A percentile compares a stretch with the other conserved stretches of the same genome.
phyloP scores from a whole-genome alignment of 2,888 invertebrate species.

The Athalia cordata region DNA sequence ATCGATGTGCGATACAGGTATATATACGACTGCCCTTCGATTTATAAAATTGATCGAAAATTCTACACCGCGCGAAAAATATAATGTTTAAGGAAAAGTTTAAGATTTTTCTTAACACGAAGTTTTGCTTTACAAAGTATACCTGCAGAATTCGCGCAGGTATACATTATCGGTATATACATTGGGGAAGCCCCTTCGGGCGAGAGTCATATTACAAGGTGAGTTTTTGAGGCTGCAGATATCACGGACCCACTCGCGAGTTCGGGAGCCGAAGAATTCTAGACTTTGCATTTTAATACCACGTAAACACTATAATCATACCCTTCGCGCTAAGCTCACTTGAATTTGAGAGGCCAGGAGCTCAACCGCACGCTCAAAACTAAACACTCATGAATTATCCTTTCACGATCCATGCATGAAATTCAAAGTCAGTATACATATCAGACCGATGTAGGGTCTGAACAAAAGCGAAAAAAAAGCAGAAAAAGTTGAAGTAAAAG shows the following conservation, averaged over 20 bases:
- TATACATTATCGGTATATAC: background rate
- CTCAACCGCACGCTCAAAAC: constrained; percentile 14
- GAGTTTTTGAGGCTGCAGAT: background rate
- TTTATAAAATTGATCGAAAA: background rate
- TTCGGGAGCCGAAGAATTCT: constrained; percentile 16
- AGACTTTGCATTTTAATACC: constrained; percentile 44
- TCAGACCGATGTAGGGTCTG: too few relatives aligned
- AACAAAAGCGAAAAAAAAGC: too few relatives aligned
- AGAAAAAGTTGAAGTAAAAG: too few relatives aligned
- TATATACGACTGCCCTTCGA: background rate
- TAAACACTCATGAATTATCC: constrained; percentile 30
- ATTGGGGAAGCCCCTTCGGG: background rate
- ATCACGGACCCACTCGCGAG: background rate
- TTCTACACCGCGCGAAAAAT: too few relatives aligned
- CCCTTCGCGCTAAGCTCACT: constrained; percentile 9
- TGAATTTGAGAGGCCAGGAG: constrained; percentile 24
- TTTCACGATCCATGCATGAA: constrained; percentile 21
- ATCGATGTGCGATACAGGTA: background rate
- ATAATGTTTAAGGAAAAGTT: too few relatives aligned
- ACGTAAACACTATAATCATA: constrained; percentile 36
- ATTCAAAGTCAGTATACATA: constrained; percentile 1
- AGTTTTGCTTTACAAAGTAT: background rate
- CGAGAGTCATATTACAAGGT: constrained; percentile 1
- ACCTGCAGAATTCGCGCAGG: background rate
- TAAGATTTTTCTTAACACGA: too few relatives aligned